phyloP scores from a whole-genome alignment of 2,888 invertebrate species.

The Stramonita haemastoma region DNA sequence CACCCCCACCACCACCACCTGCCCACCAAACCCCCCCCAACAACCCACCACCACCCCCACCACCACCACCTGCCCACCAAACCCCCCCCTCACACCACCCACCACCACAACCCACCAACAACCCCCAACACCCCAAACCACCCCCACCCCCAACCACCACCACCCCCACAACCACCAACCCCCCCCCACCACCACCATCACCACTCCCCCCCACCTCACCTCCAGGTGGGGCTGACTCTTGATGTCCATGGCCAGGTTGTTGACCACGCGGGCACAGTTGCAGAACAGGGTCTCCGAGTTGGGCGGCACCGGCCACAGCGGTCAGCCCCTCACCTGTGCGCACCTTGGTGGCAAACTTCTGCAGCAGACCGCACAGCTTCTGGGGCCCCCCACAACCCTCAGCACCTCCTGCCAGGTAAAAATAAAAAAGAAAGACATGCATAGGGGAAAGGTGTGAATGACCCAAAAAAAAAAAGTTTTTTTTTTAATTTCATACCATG shows the following conservation, averaged over 20 bases:
- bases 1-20: no score
- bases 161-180: neutral
- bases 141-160: neutral
- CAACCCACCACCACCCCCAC: no score
- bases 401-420: neutral
- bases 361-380: conserved; percentile 78
- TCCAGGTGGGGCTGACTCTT: conserved; percentile 80
- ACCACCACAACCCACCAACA: neutral
- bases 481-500: no score
- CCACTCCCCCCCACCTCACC: conserved; percentile 69
- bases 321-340: conserved; percentile 58
- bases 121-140: no score
- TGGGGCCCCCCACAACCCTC: conserved; percentile 58
- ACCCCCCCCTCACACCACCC: neutral
- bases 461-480: no score
- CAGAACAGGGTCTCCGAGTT: conserved; percentile 53
- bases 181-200: neutral
- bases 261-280: conserved; percentile 79
- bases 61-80: no score
- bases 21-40: no score
- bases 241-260: conserved; percentile 80
- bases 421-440: conserved; percentile 73
- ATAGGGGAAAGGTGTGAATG: no score
- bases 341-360: conserved; percentile 54
- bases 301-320: conserved; percentile 70